These are phyloP conservation scores for Colossoma macropomum DNA, from an alignment of 2,113 vertebrate genomes.

Conservation along the genomic window DNA sequence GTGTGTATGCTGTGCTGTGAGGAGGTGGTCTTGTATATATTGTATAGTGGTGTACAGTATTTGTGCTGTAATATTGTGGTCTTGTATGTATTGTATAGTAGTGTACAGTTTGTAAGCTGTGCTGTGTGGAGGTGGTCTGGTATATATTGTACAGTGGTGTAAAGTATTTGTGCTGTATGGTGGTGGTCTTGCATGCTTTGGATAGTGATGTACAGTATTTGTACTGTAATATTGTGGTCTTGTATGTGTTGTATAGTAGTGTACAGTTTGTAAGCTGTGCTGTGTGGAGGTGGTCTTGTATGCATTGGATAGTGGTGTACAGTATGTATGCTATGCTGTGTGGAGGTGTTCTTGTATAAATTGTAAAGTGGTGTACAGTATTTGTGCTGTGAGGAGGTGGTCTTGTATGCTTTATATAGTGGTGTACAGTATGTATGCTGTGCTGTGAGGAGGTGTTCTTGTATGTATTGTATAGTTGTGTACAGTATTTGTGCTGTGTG, in stretches of 20 bases:
- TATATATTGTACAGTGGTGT: neutral
- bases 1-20: neutral
- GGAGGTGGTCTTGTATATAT: neutral
- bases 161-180: neutral
- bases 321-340: neutral
- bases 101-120: neutral
- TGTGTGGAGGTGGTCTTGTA: constrained; percentile 75
- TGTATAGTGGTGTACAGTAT: neutral
- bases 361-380: neutral
- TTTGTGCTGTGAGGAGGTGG: constrained; percentile 70
- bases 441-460: neutral
- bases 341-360: constrained; percentile 33
- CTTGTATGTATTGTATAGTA: neutral
- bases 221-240: no score
- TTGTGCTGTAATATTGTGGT: constrained; percentile 73
- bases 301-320: neutral
- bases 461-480: neutral
- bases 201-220: neutral
- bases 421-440: neutral
- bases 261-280: neutral
- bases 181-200: constrained; percentile 43
- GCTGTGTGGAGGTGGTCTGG: neutral
- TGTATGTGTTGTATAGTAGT: neutral
- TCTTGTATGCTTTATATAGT: constrained; percentile 44
- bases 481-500: neutral